Conservation (phyloP, 1,140 invertebrate genomes). For the Drosophila arizonae region DNA sequence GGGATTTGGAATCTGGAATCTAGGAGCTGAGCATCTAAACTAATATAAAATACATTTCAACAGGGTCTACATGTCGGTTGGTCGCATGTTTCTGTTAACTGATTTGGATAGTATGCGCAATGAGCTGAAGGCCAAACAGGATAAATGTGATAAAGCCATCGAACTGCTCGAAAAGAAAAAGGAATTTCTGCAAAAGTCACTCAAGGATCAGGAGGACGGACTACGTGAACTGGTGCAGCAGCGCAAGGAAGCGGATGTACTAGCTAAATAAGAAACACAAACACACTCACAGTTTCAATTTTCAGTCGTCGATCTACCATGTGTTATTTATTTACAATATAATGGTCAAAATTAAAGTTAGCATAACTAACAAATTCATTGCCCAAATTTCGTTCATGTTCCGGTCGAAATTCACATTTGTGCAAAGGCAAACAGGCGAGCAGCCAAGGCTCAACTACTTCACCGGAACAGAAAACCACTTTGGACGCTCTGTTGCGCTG, state of each 20-base stretch:
- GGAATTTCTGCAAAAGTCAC: constrained; percentile 72
- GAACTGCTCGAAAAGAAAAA: constrained; percentile 77
- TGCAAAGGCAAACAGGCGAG: constrained; percentile 86
- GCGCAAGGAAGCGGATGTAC: constrained; percentile 70
- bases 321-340: constrained; percentile 74
- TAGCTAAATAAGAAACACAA: constrained; percentile 47
- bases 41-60: background rate
- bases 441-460: constrained; percentile 89
- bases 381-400: constrained; percentile 93
- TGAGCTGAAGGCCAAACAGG: constrained; percentile 74
- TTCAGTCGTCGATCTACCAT: constrained; percentile 23
- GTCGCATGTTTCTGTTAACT: constrained; percentile 81
- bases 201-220: constrained; percentile 81
- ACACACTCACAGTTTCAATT: constrained; percentile 9
- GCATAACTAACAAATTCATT: constrained; percentile 96
- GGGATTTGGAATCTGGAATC: background rate
- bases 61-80: constrained; percentile 79
- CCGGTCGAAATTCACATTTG: constrained; percentile 89
- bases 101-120: constrained; percentile 74
- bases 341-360: constrained; percentile 90
- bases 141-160: constrained; percentile 79
- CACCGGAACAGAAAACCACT: constrained; percentile 95
- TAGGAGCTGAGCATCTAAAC: background rate
- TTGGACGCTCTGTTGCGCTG: constrained; percentile 85
- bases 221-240: constrained; percentile 79